Evolutionary conservation across 2,888 invertebrate species (phyloP).

Genomic region (Choreutis nemorana): DNA sequence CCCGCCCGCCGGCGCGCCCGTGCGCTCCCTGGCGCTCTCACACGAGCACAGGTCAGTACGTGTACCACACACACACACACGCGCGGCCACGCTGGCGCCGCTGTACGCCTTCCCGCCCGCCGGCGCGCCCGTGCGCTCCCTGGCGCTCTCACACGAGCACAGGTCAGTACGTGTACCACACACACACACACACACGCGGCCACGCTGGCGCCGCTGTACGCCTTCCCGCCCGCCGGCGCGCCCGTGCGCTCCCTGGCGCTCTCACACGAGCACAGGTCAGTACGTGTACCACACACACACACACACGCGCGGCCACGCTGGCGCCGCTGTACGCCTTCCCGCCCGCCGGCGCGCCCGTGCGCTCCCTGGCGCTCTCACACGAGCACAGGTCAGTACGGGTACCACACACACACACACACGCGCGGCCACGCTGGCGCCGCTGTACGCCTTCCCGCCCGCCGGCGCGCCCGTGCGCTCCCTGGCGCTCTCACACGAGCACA

Average conservation of each 20-base stretch:
- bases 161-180: slow-evolving; percentile 90
- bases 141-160: slow-evolving; percentile 98
- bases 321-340: neutral
- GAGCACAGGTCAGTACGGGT: slow-evolving; percentile 84
- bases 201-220: slow-evolving; percentile 88
- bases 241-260: slow-evolving; percentile 93
- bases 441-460: slow-evolving; percentile 98
- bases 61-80: slow-evolving; percentile 16
- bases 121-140: slow-evolving; percentile 92
- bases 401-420: slow-evolving; percentile 35
- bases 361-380: slow-evolving; percentile 80
- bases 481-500: slow-evolving; percentile 97
- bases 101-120: slow-evolving; percentile 98
- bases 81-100: slow-evolving; percentile 95
- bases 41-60: slow-evolving; percentile 95
- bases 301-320: neutral
- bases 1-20: slow-evolving; percentile 95
- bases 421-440: slow-evolving; percentile 93
- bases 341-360: neutral
- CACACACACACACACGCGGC: slow-evolving; percentile 87
- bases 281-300: slow-evolving; percentile 11
- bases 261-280: slow-evolving; percentile 94
- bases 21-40: slow-evolving; percentile 92
- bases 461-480: slow-evolving; percentile 94
- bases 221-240: slow-evolving; percentile 97